These are phyloP conservation scores for Condylostylus longicornis DNA, from an alignment of 1,140 invertebrate genomes.

Conservation along the genomic window DNA sequence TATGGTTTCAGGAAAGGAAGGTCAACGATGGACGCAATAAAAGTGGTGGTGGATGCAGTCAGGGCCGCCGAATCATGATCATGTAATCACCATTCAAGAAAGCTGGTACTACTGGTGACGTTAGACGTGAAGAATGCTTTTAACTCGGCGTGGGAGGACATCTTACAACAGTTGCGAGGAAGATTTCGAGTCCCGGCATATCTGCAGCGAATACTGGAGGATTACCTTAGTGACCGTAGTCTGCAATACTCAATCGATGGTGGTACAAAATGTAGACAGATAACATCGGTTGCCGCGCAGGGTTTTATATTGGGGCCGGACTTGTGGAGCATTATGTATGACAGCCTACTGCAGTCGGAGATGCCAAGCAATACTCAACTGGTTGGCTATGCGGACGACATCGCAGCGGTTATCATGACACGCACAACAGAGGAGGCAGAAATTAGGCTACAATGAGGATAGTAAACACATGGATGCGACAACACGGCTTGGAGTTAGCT, in stretches of 20 bases:
- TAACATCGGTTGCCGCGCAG: slow-evolving; percentile 1
- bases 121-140: slow-evolving; percentile 18
- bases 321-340: not conserved
- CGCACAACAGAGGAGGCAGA: too few relatives aligned
- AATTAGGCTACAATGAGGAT: too few relatives aligned
- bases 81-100: slow-evolving; percentile 7
- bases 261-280: not conserved
- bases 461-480: too few relatives aligned
- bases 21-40: too few relatives aligned
- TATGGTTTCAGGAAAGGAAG: too few relatives aligned
- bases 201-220: not conserved
- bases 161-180: not conserved
- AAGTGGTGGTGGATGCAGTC: too few relatives aligned
- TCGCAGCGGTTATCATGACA: too few relatives aligned
- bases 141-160: slow-evolving; percentile 11
- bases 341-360: too few relatives aligned
- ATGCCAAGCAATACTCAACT: too few relatives aligned
- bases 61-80: too few relatives aligned
- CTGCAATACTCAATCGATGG: not conserved
- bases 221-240: not conserved
- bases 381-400: too few relatives aligned
- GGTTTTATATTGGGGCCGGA: not conserved
- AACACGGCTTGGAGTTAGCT: too few relatives aligned
- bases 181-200: not conserved
- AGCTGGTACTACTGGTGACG: slow-evolving; percentile 15